Conservation (phyloP, 1,140 invertebrate species). For the Pachypsylla venusta region DNA sequence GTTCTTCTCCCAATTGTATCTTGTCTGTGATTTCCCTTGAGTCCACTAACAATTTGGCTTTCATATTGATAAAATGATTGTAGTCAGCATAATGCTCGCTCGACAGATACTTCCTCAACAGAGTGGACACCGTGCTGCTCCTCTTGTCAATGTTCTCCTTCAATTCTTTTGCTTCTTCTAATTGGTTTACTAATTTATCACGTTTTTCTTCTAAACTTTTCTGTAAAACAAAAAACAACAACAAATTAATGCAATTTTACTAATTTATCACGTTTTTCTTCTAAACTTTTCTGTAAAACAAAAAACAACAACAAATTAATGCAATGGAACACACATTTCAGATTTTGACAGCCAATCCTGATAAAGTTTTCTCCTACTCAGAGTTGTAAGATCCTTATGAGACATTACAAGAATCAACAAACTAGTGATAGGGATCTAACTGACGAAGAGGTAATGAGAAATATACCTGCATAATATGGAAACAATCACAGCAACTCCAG, state of each 20-base stretch:
- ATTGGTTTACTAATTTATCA: conserved; percentile 58
- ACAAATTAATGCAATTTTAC: no score
- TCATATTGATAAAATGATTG: conserved; percentile 80
- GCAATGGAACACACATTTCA: conserved; percentile 57
- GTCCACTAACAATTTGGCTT: conserved; percentile 77
- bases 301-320: no score
- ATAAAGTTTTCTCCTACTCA: no score
- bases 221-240: conserved; percentile 40
- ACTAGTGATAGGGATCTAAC: no score
- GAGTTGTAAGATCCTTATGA: no score
- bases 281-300: conserved; percentile 49
- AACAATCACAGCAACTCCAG: no score
- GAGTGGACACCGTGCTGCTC: conserved; percentile 53
- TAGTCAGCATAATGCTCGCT: conserved; percentile 66
- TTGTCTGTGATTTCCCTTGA: conserved; percentile 71
- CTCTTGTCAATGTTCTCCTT: conserved; percentile 72
- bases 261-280: conserved; percentile 62
- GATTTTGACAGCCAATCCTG: no score
- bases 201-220: conserved; percentile 58
- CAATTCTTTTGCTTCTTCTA: conserved; percentile 69
- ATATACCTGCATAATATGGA: no score
- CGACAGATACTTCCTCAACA: conserved; percentile 58
- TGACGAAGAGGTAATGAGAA: no score
- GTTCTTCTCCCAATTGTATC: conserved; percentile 73
- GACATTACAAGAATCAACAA: no score